Base-by-base conservation (phyloP, 2,113 vertebrate species). In the Hymenochirus boettgeri region DNA sequence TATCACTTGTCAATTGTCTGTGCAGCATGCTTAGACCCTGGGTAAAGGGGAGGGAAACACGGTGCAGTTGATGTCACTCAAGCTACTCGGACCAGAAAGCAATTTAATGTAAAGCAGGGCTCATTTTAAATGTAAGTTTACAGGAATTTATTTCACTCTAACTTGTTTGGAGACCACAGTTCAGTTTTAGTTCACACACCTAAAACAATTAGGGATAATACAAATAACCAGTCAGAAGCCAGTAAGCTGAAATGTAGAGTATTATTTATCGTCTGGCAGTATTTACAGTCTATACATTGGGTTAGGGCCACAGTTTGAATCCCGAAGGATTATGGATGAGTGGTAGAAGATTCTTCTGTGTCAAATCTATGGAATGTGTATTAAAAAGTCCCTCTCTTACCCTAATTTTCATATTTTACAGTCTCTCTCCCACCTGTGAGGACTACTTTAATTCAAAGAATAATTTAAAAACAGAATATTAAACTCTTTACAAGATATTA, bases 381-480 rank as follows among this genome's bases (percentile, higher is more conserved):
- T 61, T 61, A 37, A 50, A 65, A 65, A 50, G 35, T 55, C 57
- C 23, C 55, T 55, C 23, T 29, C 29, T 18, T 37, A 22, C 27
- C 21, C 19, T 15, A 22, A 50, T 26, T 55, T n/a, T 66, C 45
- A 39, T 47, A 15, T 52, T 31, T 51, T n/a, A 51, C 27, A 26
- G 27, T 5, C 51, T 27, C 19, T 24, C 24, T 45, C n/a, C 39
- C 26, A 39, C 33, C 10, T 21, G 3, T 51, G 56, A 33, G 27
- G 47, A 19, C 23, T 50, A 6, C 42, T 58, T 59, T 59, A 51
- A 52, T 66, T 45, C 24, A 19, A 67, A 19, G 45, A 65, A 65
- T 67, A 60, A 67, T 67, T 67, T 67, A 67, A 67, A 67, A 67
- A 39, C 21, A 58, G 46, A 67, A 67, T 7, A 35, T 48, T 48